Percentiles rank a stretch among this genome's conserved stretches.
Evolutionary conservation across 2,113 vertebrate species (phyloP).

Genomic region (Otis tarda): DNA sequence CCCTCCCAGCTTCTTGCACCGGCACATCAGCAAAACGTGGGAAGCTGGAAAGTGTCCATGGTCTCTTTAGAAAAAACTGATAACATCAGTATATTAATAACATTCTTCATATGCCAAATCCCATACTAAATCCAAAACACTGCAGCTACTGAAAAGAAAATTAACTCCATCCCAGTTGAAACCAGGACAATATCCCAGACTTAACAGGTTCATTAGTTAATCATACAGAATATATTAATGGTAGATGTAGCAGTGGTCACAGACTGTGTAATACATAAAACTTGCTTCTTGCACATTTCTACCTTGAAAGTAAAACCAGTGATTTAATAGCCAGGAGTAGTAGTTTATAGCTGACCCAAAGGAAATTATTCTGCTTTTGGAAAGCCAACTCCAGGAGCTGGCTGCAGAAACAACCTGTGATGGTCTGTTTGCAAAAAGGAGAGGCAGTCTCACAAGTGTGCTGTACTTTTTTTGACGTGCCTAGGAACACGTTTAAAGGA

Average conservation of each 20-base stretch:
- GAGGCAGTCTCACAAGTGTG: accelerated
- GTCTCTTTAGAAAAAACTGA: no score
- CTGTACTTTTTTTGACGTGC: background rate
- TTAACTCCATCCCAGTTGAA: no score
- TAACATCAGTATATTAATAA: no score
- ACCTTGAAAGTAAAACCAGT: background rate
- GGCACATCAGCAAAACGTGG: no score
- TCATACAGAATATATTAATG: background rate
- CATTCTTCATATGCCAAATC: no score
- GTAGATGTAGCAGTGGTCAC: background rate
- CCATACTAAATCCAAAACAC: no score
- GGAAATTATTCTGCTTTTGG: background rate
- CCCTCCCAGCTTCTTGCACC: no score
- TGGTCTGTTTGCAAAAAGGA: background rate
- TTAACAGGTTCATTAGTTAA: background rate
- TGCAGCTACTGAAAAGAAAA: no score
- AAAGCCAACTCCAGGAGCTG: background rate
- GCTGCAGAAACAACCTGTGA: background rate
- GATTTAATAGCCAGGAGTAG: background rate
- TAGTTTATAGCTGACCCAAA: background rate
- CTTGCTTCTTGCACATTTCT: background rate
- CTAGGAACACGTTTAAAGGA: background rate
- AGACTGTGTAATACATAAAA: background rate
- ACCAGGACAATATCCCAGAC: no score
- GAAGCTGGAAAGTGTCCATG: no score